Percentiles rank a stretch among this genome's conserved stretches.
Evolutionary conservation across 2,113 vertebrate genomes (phyloP).

Genomic region (Aptenodytes patagonicus): DNA sequence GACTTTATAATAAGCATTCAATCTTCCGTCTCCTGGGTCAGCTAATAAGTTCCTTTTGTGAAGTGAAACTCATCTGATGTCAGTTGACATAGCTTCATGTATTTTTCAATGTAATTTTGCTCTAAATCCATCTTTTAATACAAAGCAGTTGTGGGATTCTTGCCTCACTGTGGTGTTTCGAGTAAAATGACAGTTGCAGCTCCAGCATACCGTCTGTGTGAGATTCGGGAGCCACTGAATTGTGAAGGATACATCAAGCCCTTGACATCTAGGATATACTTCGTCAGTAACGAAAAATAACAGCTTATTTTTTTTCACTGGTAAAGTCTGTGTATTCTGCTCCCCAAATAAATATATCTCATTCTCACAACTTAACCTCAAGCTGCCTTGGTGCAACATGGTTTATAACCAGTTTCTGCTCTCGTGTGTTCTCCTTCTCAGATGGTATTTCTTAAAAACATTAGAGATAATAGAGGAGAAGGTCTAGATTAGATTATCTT

Average conservation of each 20-base stretch:
- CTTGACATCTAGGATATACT: not conserved
- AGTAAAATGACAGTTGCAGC: not conserved
- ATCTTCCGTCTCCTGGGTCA: not conserved
- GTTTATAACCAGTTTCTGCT: not conserved
- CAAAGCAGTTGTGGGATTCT: not conserved
- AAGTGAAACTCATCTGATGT: not conserved
- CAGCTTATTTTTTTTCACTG: not conserved
- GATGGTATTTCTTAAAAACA: not conserved
- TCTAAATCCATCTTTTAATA: slow-evolving; percentile 4
- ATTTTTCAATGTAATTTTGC: slow-evolving; percentile 12
- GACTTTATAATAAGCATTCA: not conserved
- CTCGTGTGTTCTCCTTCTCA: not conserved
- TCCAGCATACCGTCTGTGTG: not conserved
- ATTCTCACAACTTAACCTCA: not conserved
- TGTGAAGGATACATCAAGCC: not conserved
- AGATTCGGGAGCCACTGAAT: not conserved
- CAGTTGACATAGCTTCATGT: not conserved
- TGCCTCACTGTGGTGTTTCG: not conserved
- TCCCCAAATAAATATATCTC: not conserved
- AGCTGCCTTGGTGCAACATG: not conserved
- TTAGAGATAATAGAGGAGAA: not conserved
- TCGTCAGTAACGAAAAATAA: not conserved
- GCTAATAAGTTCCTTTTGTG: not conserved
- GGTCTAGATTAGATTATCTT: not conserved
- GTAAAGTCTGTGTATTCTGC: not conserved